phyloP scores from a whole-genome alignment of 2,113 vertebrate genomes.

The Clupea harengus region DNA sequence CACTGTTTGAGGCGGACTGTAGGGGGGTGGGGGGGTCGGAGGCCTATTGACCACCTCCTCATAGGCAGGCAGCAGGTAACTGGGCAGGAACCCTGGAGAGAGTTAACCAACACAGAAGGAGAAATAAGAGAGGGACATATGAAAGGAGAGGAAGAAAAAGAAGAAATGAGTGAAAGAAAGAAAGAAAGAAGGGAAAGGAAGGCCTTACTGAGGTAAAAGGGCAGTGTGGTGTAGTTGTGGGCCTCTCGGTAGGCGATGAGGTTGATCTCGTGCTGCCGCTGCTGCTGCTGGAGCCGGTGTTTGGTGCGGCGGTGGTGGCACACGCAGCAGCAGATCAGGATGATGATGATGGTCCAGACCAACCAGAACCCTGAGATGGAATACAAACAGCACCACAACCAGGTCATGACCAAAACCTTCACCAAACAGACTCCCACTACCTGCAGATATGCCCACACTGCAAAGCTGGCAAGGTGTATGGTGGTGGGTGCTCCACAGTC shows the following conservation, averaged over 20 bases:
- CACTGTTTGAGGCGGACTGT: constrained; percentile 78
- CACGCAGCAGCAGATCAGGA: constrained; percentile 89
- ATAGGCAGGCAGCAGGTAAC: constrained; percentile 92
- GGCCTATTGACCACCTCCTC: constrained; percentile 90
- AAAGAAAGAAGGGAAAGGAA: background rate
- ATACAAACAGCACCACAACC: background rate
- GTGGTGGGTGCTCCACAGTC: too few relatives aligned
- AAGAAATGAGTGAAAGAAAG: background rate
- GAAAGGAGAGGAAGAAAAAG: background rate
- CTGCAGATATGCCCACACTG: too few relatives aligned
- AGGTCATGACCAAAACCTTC: too few relatives aligned
- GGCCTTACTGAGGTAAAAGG: constrained; percentile 89
- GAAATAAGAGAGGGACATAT: background rate
- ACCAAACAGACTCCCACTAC: too few relatives aligned
- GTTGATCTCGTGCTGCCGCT: constrained; percentile 94
- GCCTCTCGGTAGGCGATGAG: constrained; percentile 93
- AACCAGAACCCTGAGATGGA: constrained; percentile 89
- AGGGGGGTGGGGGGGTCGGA: constrained; percentile 87
- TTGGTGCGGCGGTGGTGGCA: constrained; percentile 93
- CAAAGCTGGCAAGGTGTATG: too few relatives aligned
- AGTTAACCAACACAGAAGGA: background rate
- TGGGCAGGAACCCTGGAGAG: constrained; percentile 87
- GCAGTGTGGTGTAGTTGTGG: constrained; percentile 87
- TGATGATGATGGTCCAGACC: constrained; percentile 91
- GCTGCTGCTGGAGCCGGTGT: constrained; percentile 91